phyloP scores from a whole-genome alignment of 2,113 vertebrate species.

The Podarcis muralis region DNA sequence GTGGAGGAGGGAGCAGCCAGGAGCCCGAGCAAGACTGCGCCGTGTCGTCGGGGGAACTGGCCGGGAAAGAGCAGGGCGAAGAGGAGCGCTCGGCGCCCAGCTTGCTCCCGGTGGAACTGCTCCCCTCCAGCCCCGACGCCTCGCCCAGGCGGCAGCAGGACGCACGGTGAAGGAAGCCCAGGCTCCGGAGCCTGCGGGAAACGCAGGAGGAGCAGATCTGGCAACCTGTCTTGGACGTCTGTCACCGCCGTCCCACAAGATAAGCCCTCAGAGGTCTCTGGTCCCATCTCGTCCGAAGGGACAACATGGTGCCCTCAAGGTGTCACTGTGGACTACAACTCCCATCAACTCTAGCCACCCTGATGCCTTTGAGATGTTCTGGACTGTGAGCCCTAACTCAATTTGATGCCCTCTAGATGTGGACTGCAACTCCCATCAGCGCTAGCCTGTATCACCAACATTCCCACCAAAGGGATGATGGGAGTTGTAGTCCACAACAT shows the following conservation, averaged over 20 bases:
- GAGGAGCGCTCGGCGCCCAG: conserved; percentile 30
- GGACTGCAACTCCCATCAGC: not conserved
- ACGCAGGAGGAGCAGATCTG: not conserved
- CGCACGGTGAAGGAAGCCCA: conserved; percentile 60
- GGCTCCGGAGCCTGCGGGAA: not conserved
- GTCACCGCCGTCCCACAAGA: too few relatives aligned
- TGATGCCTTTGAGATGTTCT: not conserved
- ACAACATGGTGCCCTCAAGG: not conserved
- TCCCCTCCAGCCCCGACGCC: conserved; percentile 69
- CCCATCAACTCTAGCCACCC: not conserved
- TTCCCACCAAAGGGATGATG: too few relatives aligned
- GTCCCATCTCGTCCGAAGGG: too few relatives aligned
- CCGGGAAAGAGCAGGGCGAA: conserved; percentile 73
- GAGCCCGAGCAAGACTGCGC: conserved; percentile 93
- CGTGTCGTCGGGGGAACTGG: conserved; percentile 85
- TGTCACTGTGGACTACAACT: not conserved
- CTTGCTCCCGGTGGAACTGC: conserved; percentile 50
- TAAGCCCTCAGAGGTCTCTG: too few relatives aligned
- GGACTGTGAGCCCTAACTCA: not conserved
- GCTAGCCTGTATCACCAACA: not conserved
- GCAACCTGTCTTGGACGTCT: not conserved
- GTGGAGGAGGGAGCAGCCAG: conserved; percentile 34
- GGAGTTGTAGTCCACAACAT: too few relatives aligned
- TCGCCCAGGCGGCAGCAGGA: conserved; percentile 74
- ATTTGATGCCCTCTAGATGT: not conserved